phyloP scores from a whole-genome alignment of 64 coral and sea anemone species.

The Actinia tenebrosa region DNA sequence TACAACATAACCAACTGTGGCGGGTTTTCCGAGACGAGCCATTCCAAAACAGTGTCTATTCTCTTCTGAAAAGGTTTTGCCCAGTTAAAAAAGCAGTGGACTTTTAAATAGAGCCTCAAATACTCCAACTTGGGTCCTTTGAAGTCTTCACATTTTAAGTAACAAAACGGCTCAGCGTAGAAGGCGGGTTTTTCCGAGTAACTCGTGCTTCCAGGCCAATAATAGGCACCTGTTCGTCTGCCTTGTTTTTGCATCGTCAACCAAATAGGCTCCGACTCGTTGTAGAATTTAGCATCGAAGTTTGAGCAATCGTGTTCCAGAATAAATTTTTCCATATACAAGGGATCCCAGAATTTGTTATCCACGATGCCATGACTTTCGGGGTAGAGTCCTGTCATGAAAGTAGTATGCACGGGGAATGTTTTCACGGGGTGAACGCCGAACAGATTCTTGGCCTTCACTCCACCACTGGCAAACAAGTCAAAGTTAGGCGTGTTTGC shows the following conservation, averaged over 20 bases:
- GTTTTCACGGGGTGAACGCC: slow-evolving; percentile 31
- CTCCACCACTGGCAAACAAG: slow-evolving; percentile 40
- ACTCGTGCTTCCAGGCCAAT: slow-evolving; percentile 55
- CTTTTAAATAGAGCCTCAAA: neutral
- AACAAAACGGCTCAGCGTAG: slow-evolving; percentile 28
- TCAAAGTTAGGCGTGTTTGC: slow-evolving; percentile 54
- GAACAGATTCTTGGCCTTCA: slow-evolving; percentile 24
- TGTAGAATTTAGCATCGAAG: slow-evolving; percentile 78
- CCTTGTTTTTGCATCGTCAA: slow-evolving; percentile 45
- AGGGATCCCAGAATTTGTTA: slow-evolving; percentile 59
- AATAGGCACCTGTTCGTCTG: slow-evolving; percentile 47
- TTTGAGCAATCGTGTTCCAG: slow-evolving; percentile 52
- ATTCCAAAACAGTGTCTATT: slow-evolving; percentile 27
- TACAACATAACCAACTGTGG: slow-evolving; percentile 45
- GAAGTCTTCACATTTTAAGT: slow-evolving; percentile 22
- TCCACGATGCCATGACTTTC: slow-evolving; percentile 71
- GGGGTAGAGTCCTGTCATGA: slow-evolving; percentile 56
- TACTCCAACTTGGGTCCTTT: neutral
- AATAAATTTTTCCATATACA: slow-evolving; percentile 43
- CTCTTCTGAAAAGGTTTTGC: neutral
- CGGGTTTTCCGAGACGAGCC: slow-evolving; percentile 28
- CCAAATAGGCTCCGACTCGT: slow-evolving; percentile 75
- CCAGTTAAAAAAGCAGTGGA: slow-evolving; percentile 41
- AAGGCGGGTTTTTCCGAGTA: slow-evolving; percentile 49
- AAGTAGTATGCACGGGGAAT: slow-evolving; percentile 35